Base-by-base conservation (phyloP, 1,140 invertebrate genomes). In the Zophobas atratus region DNA sequence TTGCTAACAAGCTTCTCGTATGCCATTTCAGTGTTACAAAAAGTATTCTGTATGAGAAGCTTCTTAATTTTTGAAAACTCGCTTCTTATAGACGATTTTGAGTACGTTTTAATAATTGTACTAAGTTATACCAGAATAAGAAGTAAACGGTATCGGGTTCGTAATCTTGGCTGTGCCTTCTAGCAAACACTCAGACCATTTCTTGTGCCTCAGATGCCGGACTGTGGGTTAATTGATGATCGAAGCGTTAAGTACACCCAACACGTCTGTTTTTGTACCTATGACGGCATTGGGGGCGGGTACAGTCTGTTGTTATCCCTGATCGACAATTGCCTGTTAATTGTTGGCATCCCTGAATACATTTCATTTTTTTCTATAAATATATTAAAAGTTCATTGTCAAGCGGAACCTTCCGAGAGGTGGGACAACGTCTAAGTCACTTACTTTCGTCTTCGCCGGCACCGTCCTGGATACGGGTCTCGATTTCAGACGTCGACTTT, bases 401-500 rank as follows among this genome's bases (percentile, higher is more conserved):
- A 67, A 67, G 38, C 39, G 3, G 60, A 67, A 67, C 35, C 36
- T 60, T 39, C 43, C 43, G 35, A 20, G 20, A 20, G 20, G 20
- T 20, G 36, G 35, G 33, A 60, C n/a, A 39, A 8, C 35, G 36
- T 39, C 36, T 43, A 33, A 4, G 55, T n/a, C 39, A 90, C 92
- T 93, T 88, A 94, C 93, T 93, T 90, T 93, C 92, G 87, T 93
- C 92, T 75, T 93, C 92, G 79, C 89, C 88, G 81, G 89, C 88
- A 41, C 87, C 84, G 39, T 90, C 89, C 56, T 89, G 88, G 53
- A 91, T 87, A 79, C 90, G 88, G 46, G 92, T 92, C 85, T 92
- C 92, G 60, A 93, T 92, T 86, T 93, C 92, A 1, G 91, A 93
- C 75, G 94, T 95, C 79, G 94, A 96, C 86, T 96, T 96, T 87